Conservation (phyloP, 1,140 invertebrate species). For the Trinorchestia longiramus region DNA sequence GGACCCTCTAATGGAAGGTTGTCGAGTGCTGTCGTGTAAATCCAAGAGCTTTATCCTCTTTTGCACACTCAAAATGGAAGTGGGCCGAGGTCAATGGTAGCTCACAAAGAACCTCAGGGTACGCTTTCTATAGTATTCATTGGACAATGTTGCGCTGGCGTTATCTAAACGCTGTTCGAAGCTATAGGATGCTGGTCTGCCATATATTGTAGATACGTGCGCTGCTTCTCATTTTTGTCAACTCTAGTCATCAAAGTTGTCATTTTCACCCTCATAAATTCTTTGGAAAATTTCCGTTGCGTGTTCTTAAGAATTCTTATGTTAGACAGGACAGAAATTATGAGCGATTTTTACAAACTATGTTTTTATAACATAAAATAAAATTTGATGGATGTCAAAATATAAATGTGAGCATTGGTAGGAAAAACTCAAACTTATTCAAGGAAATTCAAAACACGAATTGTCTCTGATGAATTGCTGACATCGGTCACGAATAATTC, state of each 20-base stretch:
- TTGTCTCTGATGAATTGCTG: no score
- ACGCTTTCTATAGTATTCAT: not conserved
- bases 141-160: not conserved
- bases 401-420: no score
- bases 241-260: not conserved
- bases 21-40: not conserved
- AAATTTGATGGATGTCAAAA: no score
- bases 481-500: no score
- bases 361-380: not conserved
- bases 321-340: not conserved
- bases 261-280: not conserved
- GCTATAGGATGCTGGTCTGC: not conserved
- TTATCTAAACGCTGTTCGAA: not conserved
- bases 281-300: not conserved
- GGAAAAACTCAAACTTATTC: no score
- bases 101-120: not conserved
- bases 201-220: not conserved
- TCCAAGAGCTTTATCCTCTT: not conserved
- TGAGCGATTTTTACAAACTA: not conserved
- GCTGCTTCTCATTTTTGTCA: not conserved
- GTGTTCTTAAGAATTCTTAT: not conserved
- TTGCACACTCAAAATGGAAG: constrained; percentile 1
- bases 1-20: not conserved
- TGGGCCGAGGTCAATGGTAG: not conserved
- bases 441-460: no score